Evolutionary conservation across 2,113 vertebrate species (phyloP).

Genomic region (Pachyramphus minor): DNA sequence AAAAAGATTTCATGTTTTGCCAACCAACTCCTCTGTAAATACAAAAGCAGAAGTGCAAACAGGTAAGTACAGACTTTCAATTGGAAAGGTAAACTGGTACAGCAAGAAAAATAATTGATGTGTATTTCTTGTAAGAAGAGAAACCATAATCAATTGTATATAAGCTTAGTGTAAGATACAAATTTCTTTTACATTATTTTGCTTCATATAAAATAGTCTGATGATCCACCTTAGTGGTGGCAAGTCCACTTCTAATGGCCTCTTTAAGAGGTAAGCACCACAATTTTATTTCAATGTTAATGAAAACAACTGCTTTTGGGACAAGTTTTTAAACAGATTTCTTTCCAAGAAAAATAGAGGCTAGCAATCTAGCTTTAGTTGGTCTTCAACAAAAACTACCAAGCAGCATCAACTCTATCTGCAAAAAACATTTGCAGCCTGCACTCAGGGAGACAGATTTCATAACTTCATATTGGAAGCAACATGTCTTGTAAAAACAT

Average conservation of each 20-base stretch:
- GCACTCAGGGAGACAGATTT: conserved; percentile 30
- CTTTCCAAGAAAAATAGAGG: neutral
- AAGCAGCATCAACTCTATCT: neutral
- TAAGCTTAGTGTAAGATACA: neutral
- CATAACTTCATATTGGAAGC: conserved; percentile 11
- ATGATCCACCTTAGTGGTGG: neutral
- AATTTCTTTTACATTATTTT: neutral
- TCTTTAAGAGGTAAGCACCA: neutral
- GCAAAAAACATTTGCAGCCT: neutral
- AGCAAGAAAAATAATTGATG: neutral
- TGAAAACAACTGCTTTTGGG: neutral
- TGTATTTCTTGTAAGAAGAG: neutral
- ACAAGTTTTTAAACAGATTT: neutral
- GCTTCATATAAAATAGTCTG: neutral
- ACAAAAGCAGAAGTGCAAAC: neutral
- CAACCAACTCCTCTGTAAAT: neutral
- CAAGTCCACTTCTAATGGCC: neutral
- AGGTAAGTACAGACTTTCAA: neutral
- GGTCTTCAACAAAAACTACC: neutral
- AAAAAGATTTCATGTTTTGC: neutral
- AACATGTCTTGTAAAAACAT: conserved; percentile 42
- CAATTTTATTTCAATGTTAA: neutral
- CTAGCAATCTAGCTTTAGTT: neutral
- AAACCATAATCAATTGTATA: neutral
- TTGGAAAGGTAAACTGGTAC: neutral